Base-by-base conservation (phyloP, 53 echinoderm and acorn worm species). In the Antedon mediterranea region DNA sequence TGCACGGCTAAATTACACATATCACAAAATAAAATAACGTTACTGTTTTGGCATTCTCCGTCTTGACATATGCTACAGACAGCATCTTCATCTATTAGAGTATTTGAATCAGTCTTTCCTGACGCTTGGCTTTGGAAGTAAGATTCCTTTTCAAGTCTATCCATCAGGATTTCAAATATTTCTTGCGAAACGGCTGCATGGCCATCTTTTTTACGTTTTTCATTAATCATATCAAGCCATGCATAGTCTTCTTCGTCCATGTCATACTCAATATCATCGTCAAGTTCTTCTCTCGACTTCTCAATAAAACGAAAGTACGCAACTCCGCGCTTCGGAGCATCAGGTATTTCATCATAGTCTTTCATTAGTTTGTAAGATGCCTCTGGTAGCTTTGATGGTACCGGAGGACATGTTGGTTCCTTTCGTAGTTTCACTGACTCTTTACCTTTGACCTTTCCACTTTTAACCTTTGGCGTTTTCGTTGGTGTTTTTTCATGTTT, bases 1-100 rank as follows among this genome's bases (percentile, higher is more conserved):
- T 95, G 97, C 34, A 95, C 97, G 20, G 97, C 97, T 6, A 95
- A 85, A 83, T 95, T 95, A 87, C 97, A 95, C 97, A 95, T 95
- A 78, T 95, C 97, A 78, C 97, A 95, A 75, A 95, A 95, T 32
- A 95, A 76, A 75, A 95, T 95, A 28, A 92, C 97, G 72, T 95
- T 95, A 82, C 97, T 95, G 78, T 95, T 95, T 77, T 95, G 97
- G 76, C 97, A 95, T 79, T 95, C 97, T 0, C 97, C 97, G 33
- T 95, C 97, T 70, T 89, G 89, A 37, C 97, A 95, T 41, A 95
- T 95, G 77, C 97, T 92, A 81, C 97, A 95, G 33, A 95, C 97
- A 31, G 97, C 97, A 82, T 95, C 97, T 42, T 95, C 97, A 78
- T 95, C 97, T 18, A 95, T 95, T 82, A 87, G 91, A 74, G 79